Evolutionary conservation across 2,888 invertebrate genomes (phyloP), one percentile per base, ranked within the genome.

Genomic region (Catonia carolina): DNA sequence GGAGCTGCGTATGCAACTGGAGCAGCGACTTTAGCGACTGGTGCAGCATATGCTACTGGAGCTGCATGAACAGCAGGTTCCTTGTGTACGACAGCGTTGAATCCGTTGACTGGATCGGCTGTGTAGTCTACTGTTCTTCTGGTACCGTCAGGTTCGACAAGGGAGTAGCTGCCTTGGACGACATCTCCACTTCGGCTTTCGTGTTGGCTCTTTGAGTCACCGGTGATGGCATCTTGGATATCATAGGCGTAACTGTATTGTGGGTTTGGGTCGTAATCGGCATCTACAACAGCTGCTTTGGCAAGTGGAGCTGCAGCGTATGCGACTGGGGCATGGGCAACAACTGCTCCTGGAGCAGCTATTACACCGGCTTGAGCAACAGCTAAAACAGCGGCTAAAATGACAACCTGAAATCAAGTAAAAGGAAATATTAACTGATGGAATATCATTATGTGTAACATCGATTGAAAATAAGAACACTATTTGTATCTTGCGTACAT

Each of bases 291-390:
- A 12, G 50, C 37, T 63, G 47, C 47, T 2, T 23, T 17, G 8
- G 52, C 52, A 56, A 77, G 77, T 62, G 80, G 78, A 33, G 80
- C 80, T n/a, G n/a, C n/a, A 36, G 77, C 76, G 72, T 80, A 80
- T 22, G 75, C 69, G 6, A 52, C 52, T 12, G 52, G 52, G 15
- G 52, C 55, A 15, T 36, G 37, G 12, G 55, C 55, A 0, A 27
- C 55, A 22, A 22, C 18, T 3, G 45, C 45, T 6, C 18, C 23
- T 67, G 71, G 10, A 69, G 68, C 15, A 45, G 67, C 63, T 17
- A 66, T 66, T 74, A 70, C 62, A 69, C 49, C 49, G 8, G 49
- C 49, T 31, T 27, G 33, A 15, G 49, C 49, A n/a, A 31, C 49
- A 23, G 49, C 35, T 15, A 49, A 31, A 5, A 49, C 18, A 15